These are phyloP conservation scores for Eulemur mongoz DNA, from an alignment of 2,797 vertebrate species.

Conservation along the genomic window DNA sequence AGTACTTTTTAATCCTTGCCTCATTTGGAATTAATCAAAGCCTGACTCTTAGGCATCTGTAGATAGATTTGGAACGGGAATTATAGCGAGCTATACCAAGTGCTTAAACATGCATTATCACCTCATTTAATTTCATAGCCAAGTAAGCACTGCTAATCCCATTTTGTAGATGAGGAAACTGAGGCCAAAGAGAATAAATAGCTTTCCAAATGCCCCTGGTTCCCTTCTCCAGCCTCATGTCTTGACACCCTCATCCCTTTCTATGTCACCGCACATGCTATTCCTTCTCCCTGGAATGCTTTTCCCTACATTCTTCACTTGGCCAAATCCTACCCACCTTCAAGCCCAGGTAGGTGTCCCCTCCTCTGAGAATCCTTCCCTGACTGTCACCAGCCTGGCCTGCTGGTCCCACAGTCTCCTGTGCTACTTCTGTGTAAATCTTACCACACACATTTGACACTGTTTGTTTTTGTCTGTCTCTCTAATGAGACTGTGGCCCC, in stretches of 20 bases:
- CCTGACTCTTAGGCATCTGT: neutral
- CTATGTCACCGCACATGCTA: neutral
- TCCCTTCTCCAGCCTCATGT: neutral
- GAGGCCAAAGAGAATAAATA: neutral
- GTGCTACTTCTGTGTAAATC: neutral
- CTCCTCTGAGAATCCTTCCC: neutral
- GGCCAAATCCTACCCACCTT: neutral
- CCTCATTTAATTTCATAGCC: neutral
- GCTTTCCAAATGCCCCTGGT: neutral
- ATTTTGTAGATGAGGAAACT: constrained; percentile 8
- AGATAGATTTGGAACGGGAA: constrained; percentile 31
- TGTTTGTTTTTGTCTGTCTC: neutral
- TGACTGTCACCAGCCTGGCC: neutral
- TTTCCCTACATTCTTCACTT: neutral
- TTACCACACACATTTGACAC: neutral
- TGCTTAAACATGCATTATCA: neutral
- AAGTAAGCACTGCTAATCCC: neutral
- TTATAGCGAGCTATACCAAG: neutral
- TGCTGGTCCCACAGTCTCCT: neutral
- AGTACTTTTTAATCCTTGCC: neutral
- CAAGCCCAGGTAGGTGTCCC: neutral
- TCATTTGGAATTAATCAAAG: constrained; percentile 49
- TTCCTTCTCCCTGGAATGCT: constrained; percentile 11
- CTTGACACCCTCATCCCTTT: neutral
- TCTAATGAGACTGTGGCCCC: neutral